Evolutionary conservation across 2,797 vertebrate species (phyloP).

Genomic region (Oryzias dopingdopingensis): DNA sequence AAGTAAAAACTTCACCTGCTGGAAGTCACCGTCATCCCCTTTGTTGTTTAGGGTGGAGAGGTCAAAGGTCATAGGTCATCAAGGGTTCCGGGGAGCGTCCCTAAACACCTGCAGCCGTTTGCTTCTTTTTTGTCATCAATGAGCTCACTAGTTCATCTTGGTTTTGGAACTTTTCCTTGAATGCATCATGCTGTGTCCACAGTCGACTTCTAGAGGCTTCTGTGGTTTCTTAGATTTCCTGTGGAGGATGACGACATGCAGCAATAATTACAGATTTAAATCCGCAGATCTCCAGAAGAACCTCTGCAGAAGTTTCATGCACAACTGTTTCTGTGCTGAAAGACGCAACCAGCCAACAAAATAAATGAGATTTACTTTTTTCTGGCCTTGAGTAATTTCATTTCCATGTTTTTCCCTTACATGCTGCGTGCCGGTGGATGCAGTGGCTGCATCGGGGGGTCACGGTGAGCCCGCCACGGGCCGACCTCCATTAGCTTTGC

Average conservation of each 20-base stretch:
- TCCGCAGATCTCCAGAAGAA: not conserved
- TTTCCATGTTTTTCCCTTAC: constrained; percentile 60
- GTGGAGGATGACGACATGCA: constrained; percentile 10
- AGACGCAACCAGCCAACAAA: constrained; percentile 53
- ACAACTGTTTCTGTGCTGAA: constrained; percentile 35
- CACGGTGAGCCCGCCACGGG: constrained; percentile 47
- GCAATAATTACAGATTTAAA: not conserved
- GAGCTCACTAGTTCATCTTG: constrained; percentile 67
- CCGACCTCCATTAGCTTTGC: constrained; percentile 53
- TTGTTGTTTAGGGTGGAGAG: constrained; percentile 70
- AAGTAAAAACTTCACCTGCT: constrained; percentile 21
- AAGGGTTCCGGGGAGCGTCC: constrained; percentile 50
- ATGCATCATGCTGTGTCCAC: no score
- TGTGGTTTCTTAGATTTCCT: constrained; percentile 23
- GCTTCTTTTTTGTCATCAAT: constrained; percentile 68
- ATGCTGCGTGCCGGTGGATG: constrained; percentile 31
- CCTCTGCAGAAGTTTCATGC: no score
- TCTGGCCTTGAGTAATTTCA: constrained; percentile 70
- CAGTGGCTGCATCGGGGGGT: constrained; percentile 50
- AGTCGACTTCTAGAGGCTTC: constrained; percentile 3
- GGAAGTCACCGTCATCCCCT: constrained; percentile 67
- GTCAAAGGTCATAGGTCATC: constrained; percentile 71
- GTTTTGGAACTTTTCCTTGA: constrained; percentile 63
- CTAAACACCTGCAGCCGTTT: constrained; percentile 74
- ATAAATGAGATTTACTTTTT: constrained; percentile 73